These are phyloP conservation scores for Eubasilissa splendida DNA, from an alignment of 2,888 invertebrate genomes.

Conservation along the genomic window DNA sequence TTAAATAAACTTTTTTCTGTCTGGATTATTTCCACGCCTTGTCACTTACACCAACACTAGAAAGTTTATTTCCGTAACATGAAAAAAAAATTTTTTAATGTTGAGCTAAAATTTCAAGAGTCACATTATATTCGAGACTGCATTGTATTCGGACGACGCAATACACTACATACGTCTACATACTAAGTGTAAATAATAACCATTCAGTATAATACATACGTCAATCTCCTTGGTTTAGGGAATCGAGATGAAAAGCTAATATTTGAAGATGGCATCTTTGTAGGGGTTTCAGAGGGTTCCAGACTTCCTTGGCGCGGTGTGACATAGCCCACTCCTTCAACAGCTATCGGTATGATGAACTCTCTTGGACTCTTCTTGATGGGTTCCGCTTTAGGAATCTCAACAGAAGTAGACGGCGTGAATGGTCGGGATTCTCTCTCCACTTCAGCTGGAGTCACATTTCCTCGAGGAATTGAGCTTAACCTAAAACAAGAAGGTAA, in stretches of 20 bases:
- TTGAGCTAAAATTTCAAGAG: no score
- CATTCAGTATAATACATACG: slow-evolving; percentile 65
- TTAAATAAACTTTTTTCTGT: no score
- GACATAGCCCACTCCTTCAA: slow-evolving; percentile 91
- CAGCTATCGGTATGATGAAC: slow-evolving; percentile 94
- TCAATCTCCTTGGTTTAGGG: slow-evolving; percentile 77
- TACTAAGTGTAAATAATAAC: background rate
- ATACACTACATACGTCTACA: background rate
- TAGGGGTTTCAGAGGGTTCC: slow-evolving; percentile 79
- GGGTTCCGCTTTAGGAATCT: slow-evolving; percentile 72
- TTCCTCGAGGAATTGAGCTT: slow-evolving; percentile 50
- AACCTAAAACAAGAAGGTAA: slow-evolving; percentile 35
- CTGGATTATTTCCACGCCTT: no score
- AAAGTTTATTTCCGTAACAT: no score
- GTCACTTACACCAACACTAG: no score
- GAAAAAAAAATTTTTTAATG: no score
- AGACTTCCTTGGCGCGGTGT: slow-evolving; percentile 82
- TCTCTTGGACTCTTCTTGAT: slow-evolving; percentile 92
- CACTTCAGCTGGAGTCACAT: slow-evolving; percentile 59
- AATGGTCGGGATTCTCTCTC: slow-evolving; percentile 64
- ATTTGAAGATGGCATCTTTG: slow-evolving; percentile 72
- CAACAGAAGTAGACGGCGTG: slow-evolving; percentile 77
- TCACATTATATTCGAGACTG: no score
- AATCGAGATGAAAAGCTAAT: slow-evolving; percentile 68
- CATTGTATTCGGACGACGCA: no score